A percentile compares a stretch with the other conserved stretches of the same genome.
Evolutionary conservation across 1,140 invertebrate species (phyloP).

Genomic region (Neelides sp.): DNA sequence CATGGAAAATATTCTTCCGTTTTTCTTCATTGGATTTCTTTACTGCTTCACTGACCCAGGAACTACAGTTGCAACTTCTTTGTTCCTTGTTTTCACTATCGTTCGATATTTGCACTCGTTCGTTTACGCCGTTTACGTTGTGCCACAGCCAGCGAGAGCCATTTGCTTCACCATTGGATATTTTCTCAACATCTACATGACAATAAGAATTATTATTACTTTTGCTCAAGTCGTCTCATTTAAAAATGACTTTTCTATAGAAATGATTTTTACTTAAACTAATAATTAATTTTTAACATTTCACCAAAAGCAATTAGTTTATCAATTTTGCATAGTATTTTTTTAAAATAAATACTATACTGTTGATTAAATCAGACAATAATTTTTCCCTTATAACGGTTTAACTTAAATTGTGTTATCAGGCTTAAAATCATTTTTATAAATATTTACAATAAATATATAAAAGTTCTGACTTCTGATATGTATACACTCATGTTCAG

Average conservation of each 20-base stretch:
- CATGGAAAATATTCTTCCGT: conserved; percentile 52
- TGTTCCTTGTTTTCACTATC: conserved; percentile 45
- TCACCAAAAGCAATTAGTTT: too few relatives aligned
- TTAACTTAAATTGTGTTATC: too few relatives aligned
- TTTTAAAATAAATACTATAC: too few relatives aligned
- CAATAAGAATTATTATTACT: conserved; percentile 10
- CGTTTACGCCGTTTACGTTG: conserved; percentile 41
- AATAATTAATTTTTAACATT: too few relatives aligned
- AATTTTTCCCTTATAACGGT: too few relatives aligned
- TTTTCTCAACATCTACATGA: conserved; percentile 43
- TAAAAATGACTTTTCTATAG: background rate
- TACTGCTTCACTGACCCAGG: conserved; percentile 48
- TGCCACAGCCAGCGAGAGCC: conserved; percentile 45
- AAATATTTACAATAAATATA: too few relatives aligned
- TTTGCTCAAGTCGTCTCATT: background rate
- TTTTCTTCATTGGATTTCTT: conserved; percentile 45
- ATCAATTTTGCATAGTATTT: too few relatives aligned
- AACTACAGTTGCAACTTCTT: conserved; percentile 38
- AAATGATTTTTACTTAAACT: too few relatives aligned
- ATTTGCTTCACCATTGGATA: conserved; percentile 41
- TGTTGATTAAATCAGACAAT: too few relatives aligned
- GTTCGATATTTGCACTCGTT: conserved; percentile 46
- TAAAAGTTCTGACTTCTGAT: too few relatives aligned
- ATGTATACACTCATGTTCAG: too few relatives aligned
- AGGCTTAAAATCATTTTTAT: too few relatives aligned